These are phyloP conservation scores for Poicephalus gulielmi DNA, from an alignment of 2,113 vertebrate genomes.

Conservation along the genomic window DNA sequence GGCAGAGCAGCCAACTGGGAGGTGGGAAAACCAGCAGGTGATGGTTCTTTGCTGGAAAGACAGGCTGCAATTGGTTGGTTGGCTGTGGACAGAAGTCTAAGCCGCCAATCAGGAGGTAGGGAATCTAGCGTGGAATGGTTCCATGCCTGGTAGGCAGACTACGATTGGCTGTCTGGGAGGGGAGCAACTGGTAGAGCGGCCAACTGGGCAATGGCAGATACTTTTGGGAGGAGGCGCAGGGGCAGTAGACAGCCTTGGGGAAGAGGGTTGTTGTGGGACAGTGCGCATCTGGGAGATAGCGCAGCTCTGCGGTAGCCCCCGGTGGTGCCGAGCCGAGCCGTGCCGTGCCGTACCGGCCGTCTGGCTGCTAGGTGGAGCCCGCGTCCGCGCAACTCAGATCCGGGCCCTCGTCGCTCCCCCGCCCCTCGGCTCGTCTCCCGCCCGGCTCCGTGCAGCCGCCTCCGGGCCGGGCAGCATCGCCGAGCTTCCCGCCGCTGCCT, in stretches of 20 bases:
- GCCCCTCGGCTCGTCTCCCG: not conserved
- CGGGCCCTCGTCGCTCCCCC: conserved; percentile 57
- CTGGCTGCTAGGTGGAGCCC: conserved; percentile 73
- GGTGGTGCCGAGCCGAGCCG: no score
- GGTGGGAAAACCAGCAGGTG: no score
- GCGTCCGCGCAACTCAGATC: conserved; percentile 66
- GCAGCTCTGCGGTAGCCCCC: not conserved
- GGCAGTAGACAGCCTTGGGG: not conserved
- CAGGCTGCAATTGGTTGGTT: not conserved
- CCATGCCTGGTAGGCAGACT: not conserved
- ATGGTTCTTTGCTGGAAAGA: not conserved
- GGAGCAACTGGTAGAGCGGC: not conserved
- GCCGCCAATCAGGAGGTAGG: not conserved
- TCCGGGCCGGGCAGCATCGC: not conserved
- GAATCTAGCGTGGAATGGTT: not conserved
- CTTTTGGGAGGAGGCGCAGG: no score
- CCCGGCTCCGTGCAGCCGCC: not conserved
- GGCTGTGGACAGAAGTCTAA: no score
- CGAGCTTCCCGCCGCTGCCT: not conserved
- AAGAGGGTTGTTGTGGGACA: not conserved
- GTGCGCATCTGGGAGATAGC: not conserved
- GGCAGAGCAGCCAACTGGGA: fast-evolving
- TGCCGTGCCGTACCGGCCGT: not conserved
- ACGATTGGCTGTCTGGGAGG: not conserved
- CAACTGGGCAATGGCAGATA: not conserved